Evolutionary conservation across 2,888 invertebrate genomes (phyloP), one percentile per base, ranked within the genome.

Genomic region (Atherix ibis): DNA sequence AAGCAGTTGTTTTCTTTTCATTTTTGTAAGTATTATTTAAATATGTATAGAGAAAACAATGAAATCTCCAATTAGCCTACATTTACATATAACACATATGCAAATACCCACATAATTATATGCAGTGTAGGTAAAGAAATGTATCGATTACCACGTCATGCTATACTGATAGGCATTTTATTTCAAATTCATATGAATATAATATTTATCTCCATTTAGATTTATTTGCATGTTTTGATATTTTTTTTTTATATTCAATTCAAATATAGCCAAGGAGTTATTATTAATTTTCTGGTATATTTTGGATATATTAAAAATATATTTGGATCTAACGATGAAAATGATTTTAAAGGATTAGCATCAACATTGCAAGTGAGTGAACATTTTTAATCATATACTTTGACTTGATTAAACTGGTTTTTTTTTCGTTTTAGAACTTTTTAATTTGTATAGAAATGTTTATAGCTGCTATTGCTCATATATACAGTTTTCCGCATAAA

Each of bases 381-480:
- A 10, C n/a, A n/a, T n/a, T n/a, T n/a, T n/a, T n/a, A n/a, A n/a
- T n/a, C 18, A 10, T 18, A 8, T 9, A 12, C 19, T 8, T 18
- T 17, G 18, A 22, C 22, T 8, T 8, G 22, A 22, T 10, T 8
- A 22, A 31, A 31, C 6, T 18, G 9, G 2, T 39, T n/a, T 38
- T 40, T 43, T 37, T 46, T 40, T 44, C 37, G 39, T 66, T 67
- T 13, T 67, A 92, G 80, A 87, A 95, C 64, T 92, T 95, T 62
- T 64, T 89, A 36, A 91, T 95, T 46, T 95, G 95, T 56, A 87
- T 95, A 51, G 95, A 95, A 67, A 95, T 95, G 95, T 92, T 94
- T 56, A 58, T 94, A 48, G 94, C 94, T 16, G 89, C 94, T 2
- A 73, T 94, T 16, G 94, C 91, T 1, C 94, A 95, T 58, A 88